These are phyloP conservation scores for Nixonia krombeini DNA, from an alignment of 1,140 invertebrate genomes.

Conservation along the genomic window DNA sequence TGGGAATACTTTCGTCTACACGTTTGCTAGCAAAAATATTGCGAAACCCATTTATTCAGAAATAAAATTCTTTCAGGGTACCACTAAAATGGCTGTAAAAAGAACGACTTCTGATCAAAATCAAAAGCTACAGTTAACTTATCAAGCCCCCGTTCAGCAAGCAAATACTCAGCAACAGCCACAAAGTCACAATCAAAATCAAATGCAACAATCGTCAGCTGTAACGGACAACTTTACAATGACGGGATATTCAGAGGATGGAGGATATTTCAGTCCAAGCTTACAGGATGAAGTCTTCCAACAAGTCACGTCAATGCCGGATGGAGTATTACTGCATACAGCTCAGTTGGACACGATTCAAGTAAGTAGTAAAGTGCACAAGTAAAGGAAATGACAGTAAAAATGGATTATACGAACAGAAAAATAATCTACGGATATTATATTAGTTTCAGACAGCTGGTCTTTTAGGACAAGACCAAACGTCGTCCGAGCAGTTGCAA, in stretches of 20 bases:
- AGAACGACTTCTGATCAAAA: slow-evolving; percentile 78
- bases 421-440: slow-evolving; percentile 10
- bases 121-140: slow-evolving; percentile 69
- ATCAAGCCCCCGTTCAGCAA: slow-evolving; percentile 57
- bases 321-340: slow-evolving; percentile 79
- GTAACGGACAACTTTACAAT: slow-evolving; percentile 74
- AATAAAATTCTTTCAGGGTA: slow-evolving; percentile 61
- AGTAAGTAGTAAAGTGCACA: slow-evolving; percentile 55
- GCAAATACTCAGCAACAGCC: slow-evolving; percentile 63
- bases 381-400: no score
- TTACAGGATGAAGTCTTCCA: slow-evolving; percentile 84
- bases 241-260: slow-evolving; percentile 77
- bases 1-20: no score
- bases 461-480: slow-evolving; percentile 74
- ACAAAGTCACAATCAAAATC: slow-evolving; percentile 69
- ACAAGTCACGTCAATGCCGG: slow-evolving; percentile 76
- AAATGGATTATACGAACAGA: no score
- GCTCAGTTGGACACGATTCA: slow-evolving; percentile 77
- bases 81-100: slow-evolving; percentile 80
- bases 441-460: slow-evolving; percentile 73
- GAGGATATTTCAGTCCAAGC: slow-evolving; percentile 80
- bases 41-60: no score
- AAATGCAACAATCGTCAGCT: slow-evolving; percentile 74
- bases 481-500: slow-evolving; percentile 76
- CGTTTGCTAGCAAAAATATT: no score